Evolutionary conservation across 1,140 invertebrate species (phyloP).

Genomic region (Eriocheir sinensis): DNA sequence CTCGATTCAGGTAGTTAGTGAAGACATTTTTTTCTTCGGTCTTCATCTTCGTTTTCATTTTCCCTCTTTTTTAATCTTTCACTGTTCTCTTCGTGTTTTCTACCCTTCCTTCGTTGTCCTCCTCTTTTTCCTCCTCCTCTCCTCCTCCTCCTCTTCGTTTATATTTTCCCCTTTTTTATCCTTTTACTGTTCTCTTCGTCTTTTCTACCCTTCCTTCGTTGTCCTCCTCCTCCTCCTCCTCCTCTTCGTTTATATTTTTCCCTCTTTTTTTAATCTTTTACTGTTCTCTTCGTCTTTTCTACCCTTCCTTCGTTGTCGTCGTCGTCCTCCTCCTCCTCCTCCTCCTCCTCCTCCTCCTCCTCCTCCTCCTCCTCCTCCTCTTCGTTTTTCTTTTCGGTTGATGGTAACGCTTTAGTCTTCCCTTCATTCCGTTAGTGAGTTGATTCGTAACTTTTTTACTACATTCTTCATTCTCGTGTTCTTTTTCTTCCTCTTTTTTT

Average conservation of each 20-base stretch:
- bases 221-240: background rate
- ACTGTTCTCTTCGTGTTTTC: background rate
- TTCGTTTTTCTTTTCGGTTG: background rate
- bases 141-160: background rate
- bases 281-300: background rate
- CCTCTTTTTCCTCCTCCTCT: background rate
- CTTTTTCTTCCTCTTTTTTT: slow-evolving; percentile 11
- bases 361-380: background rate
- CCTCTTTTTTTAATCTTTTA: background rate
- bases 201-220: background rate
- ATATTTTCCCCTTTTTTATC: too few relatives aligned
- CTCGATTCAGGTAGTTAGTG: too few relatives aligned
- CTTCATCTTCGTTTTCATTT: background rate
- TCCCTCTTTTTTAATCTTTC: background rate
- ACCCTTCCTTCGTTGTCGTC: background rate
- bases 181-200: background rate
- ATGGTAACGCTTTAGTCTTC: background rate
- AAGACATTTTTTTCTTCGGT: too few relatives aligned
- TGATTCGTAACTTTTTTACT: background rate
- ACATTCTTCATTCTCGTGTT: background rate
- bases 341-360: background rate
- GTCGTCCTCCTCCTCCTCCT: background rate
- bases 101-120: background rate
- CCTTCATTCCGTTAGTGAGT: background rate
- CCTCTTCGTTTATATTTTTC: background rate